Percentiles rank a stretch among this genome's conserved stretches.
Evolutionary conservation across 2,888 invertebrate genomes (phyloP).

Genomic region (Lagria hirta): DNA sequence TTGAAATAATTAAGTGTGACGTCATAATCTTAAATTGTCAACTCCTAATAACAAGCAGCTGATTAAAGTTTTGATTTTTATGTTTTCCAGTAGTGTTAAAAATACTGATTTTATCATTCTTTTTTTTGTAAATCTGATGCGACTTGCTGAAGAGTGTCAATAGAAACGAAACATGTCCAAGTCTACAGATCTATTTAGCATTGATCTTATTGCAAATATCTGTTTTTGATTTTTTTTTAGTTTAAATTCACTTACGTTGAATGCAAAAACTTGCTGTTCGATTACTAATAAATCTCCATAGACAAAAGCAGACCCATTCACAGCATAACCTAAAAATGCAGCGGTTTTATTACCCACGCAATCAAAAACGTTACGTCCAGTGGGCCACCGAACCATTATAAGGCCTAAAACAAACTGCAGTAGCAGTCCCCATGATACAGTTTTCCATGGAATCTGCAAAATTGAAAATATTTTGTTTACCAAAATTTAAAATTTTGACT

Average conservation of each 20-base stretch:
- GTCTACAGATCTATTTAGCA: background rate
- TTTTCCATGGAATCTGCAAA: slow-evolving; percentile 77
- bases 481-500: background rate
- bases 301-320: slow-evolving; percentile 80
- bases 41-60: background rate
- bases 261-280: slow-evolving; percentile 72
- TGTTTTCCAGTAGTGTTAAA: too few relatives aligned
- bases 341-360: slow-evolving; percentile 67
- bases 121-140: background rate
- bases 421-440: slow-evolving; percentile 75
- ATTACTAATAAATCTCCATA: slow-evolving; percentile 71
- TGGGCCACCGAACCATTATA: slow-evolving; percentile 80
- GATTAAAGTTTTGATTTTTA: background rate
- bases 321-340: slow-evolving; percentile 76
- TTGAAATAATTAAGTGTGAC: background rate
- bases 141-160: too few relatives aligned
- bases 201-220: too few relatives aligned
- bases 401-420: slow-evolving; percentile 85
- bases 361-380: slow-evolving; percentile 71
- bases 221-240: too few relatives aligned
- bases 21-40: background rate
- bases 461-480: slow-evolving; percentile 13
- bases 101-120: background rate
- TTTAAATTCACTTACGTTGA: slow-evolving; percentile 68
- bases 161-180: too few relatives aligned